Base-by-base conservation (phyloP, 2,797 vertebrate species). In the Sebastes elongatus region DNA sequence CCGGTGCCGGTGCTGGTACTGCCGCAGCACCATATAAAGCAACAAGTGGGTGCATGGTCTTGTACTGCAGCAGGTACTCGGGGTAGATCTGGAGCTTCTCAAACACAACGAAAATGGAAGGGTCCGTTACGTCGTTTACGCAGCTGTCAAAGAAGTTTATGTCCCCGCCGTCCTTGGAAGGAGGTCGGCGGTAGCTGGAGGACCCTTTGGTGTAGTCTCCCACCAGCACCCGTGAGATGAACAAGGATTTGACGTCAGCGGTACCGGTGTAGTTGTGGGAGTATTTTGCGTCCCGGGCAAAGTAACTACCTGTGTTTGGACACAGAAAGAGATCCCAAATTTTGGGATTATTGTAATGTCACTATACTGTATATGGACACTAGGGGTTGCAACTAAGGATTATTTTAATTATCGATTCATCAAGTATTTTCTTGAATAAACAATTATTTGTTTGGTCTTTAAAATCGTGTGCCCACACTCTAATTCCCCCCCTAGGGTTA, bases 211-310 rank as follows among this genome's bases (percentile, higher is more conserved):
- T 94, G 88, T 92, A 98, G 32, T 97, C 89, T 2, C 98, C 98
- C 30, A 97, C 97, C 86, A 99, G 93, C 49, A 99, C 96, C 16
- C 96, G 96, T 4, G 96, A 96, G 70, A 98, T 55, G 72, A 99
- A 99, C 97, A 99, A 97, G 56, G 69, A 88, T 71, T 86, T 96
- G 56, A 16, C 13, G 3, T 53, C 2, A 0, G 78, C 83, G 2
- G 89, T 3, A 0, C 66, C 76, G 3, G 97, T 96, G 95, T 98
- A 99, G 73, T 68, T 88, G 92, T 98, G 93, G 18, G 98, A 99
- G 76, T 99, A 99, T 0, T 93, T 96, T 0, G 98, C 97, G 59
- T 99, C 97, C 1, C 95, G 93, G 81, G 98, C 98, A 88, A 99
- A 99, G 93, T 99, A 99, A 80, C 98, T 99, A 30, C 98, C 98